Base-by-base conservation (phyloP, 2,113 vertebrate genomes). In the Nothocercus julius region DNA sequence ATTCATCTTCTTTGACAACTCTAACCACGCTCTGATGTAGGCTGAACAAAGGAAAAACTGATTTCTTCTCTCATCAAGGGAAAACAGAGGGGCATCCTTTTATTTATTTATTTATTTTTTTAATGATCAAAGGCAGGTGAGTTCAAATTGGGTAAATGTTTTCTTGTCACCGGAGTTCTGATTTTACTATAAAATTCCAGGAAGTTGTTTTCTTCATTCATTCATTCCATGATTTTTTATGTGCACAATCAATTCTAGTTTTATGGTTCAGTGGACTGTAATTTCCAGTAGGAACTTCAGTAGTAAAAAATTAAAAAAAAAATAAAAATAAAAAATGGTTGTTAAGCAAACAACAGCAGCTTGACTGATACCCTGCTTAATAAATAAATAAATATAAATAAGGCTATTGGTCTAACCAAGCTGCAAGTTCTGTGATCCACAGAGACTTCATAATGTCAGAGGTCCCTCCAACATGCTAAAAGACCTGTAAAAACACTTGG, bases 1-100 rank as follows among this genome's bases (percentile, higher is more conserved):
- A 97, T 97, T 93, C 63, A 92, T 96, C 77, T 75, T 87, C 56
- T 92, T 93, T 96, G 95, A 96, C 64, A 69, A 53, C 77, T 94
- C 27, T 16, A 92, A 94, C 80, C 5, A 1, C 17, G 32, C 32
- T 96, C 95, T 95, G 68, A 85, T 93, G 76, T 69, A 80, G 47
- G 14, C 25, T 93, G 78, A 87, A 82, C 32, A 84, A 93, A 93
- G 66, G 81, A 88, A 96, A 97, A 97, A 47, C 54, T 66, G 36
- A 27, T 80, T 91, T 42, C 63, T 88, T 89, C 81, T 96, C 74
- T 96, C 89, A 94, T 40, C 54, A 77, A 68, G 47, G 51, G 40
- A 82, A 92, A 96, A 80, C 25, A 61, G 64, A 90, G 25, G 79
- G 74, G 86, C 21, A 92, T 81, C 73, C 79, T 36, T 83, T 85